phyloP scores from a whole-genome alignment of 1,140 invertebrate genomes.

The Bombus impatiens region DNA sequence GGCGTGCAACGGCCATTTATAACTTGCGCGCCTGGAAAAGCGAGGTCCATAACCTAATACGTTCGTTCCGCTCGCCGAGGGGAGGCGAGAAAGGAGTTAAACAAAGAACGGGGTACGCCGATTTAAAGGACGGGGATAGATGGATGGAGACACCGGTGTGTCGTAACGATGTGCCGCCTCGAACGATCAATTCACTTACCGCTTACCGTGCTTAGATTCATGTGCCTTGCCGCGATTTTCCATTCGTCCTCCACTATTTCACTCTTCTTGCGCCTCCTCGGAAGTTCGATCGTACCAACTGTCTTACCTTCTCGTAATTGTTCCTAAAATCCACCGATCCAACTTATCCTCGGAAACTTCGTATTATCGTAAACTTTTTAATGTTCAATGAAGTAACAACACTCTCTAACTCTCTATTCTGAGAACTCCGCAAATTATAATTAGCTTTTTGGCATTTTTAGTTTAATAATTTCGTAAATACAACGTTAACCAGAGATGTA shows the following conservation, averaged over 20 bases:
- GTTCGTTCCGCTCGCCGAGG: slow-evolving; percentile 64
- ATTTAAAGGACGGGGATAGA: slow-evolving; percentile 55
- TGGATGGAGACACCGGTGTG: slow-evolving; percentile 54
- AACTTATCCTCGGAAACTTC: not conserved
- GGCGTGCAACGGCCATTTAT: slow-evolving; percentile 72
- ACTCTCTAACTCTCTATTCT: not conserved
- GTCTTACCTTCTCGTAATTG: slow-evolving; percentile 2
- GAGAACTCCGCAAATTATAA: not conserved
- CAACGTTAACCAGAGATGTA: not conserved
- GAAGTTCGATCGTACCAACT: too few species aligned
- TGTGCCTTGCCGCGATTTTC: slow-evolving; percentile 35
- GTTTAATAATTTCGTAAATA: not conserved
- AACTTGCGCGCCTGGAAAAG: slow-evolving; percentile 72
- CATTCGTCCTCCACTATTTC: slow-evolving; percentile 22
- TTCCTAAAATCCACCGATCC: not conserved
- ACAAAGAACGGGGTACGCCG: slow-evolving; percentile 64
- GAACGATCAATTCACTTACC: slow-evolving; percentile 49
- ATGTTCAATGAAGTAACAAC: not conserved
- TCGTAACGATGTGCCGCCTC: slow-evolving; percentile 57
- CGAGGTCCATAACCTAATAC: slow-evolving; percentile 72
- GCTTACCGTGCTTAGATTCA: slow-evolving; percentile 34
- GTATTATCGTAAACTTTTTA: not conserved
- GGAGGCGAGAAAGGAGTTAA: slow-evolving; percentile 68
- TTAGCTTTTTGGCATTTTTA: not conserved
- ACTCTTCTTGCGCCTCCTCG: not conserved